Conservation (phyloP, 1,140 invertebrate genomes). For the Drosophila paulistorum region DNA sequence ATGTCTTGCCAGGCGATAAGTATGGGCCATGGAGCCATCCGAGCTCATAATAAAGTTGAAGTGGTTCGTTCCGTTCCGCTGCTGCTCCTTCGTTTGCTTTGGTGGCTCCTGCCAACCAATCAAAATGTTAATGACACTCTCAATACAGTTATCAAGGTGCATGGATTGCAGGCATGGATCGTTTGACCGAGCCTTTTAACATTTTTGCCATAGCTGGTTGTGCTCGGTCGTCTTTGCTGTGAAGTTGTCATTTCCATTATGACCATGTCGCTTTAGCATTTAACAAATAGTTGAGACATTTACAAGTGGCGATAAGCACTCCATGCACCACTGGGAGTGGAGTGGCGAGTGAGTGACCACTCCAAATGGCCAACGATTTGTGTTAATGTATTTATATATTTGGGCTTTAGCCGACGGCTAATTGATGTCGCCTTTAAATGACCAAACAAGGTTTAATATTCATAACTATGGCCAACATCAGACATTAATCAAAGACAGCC, state of each 20-base stretch:
- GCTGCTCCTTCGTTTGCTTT: neutral
- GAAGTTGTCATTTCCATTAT: constrained; percentile 83
- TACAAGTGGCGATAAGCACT: constrained; percentile 72
- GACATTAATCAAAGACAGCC: constrained; percentile 65
- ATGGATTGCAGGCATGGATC: neutral
- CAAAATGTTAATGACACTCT: constrained; percentile 83
- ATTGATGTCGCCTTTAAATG: constrained; percentile 73
- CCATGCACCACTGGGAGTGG: constrained; percentile 1
- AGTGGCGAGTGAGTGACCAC: constrained; percentile 32
- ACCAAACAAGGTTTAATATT: constrained; percentile 66
- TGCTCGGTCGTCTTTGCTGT: constrained; percentile 45
- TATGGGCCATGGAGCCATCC: constrained; percentile 44
- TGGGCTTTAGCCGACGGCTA: constrained; percentile 46
- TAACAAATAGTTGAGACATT: constrained; percentile 83
- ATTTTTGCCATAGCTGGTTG: constrained; percentile 59
- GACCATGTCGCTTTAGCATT: constrained; percentile 82
- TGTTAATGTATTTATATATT: constrained; percentile 73
- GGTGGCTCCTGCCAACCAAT: constrained; percentile 58
- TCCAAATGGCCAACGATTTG: constrained; percentile 65
- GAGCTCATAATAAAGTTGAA: constrained; percentile 61
- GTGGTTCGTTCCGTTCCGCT: constrained; percentile 20
- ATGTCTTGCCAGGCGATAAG: constrained; percentile 65
- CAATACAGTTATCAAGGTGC: constrained; percentile 76
- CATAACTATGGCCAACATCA: constrained; percentile 54
- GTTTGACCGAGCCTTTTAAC: constrained; percentile 73